Evolutionary conservation across 2,797 vertebrate genomes (phyloP), one percentile per base, ranked within the genome.

Genomic region (Cynodonichthys magdalenae): DNA sequence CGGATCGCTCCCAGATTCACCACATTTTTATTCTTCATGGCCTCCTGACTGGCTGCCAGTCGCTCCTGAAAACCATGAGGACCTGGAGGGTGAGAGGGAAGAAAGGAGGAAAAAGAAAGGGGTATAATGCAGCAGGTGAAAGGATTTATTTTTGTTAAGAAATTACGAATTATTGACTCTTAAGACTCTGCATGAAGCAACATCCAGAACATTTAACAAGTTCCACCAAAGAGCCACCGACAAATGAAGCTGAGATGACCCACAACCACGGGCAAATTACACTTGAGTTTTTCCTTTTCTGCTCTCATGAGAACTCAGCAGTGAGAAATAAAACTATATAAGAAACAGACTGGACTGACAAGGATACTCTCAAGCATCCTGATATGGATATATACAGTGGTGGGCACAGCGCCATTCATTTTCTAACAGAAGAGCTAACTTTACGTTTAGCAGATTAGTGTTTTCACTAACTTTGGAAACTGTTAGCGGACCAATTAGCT

Each of bases 1-100:
- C 98, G 93, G 70, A 99, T 99, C 18, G 97, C 98, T 42, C 96
- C 96, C 78, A 99, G 85, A 84, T 99, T 97, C 77, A 99, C 97
- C 73, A 99, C 92, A 0, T 98, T 99, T 91, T 97, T 98, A 90
- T 96, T 95, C 89, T 97, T 99, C 79, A 96, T 95, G 53, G 95
- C 95, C 63, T 99, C 98, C 83, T 98, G 97, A 66, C 92, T 96
- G 82, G 96, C 92, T 44, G 94, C 87, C 9, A 98, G 89, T 28
- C 96, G 95, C 85, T 99, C 98, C 44, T 98, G 96, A 53, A 97
- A 99, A 77, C 95, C 95, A 17, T 96, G 97, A 61, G 95, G 98
- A 80, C 97, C 98, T 99, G 74, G 57, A 66, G 65, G 70, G 77
- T 27, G 76, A 71, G 24, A 20, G 6, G 17, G 18, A 61, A 31